Conservation (phyloP, 2,888 invertebrate genomes). For the Apocheima hispidaria region DNA sequence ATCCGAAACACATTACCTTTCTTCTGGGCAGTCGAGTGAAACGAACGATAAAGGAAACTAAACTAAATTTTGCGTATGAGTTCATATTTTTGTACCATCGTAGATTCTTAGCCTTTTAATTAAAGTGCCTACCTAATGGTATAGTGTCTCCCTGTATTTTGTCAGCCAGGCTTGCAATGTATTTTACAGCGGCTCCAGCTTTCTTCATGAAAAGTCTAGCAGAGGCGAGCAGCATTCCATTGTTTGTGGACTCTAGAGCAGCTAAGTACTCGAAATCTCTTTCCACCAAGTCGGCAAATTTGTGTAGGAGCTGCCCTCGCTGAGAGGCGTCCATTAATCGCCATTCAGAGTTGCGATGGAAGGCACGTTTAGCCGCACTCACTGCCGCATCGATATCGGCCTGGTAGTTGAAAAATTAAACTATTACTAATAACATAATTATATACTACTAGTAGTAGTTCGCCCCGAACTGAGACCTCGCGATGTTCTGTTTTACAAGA, state of each 20-base stretch:
- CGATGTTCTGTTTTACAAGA: too few relatives aligned
- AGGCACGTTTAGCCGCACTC: slow-evolving; percentile 56
- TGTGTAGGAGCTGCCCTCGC: slow-evolving; percentile 89
- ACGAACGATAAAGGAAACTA: too few relatives aligned
- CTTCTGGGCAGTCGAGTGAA: too few relatives aligned
- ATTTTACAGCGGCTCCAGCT: not conserved
- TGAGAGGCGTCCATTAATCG: slow-evolving; percentile 92
- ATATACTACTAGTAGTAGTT: too few relatives aligned
- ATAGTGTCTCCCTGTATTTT: slow-evolving; percentile 12
- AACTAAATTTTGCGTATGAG: too few relatives aligned
- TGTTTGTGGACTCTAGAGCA: slow-evolving; percentile 10
- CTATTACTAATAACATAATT: not conserved
- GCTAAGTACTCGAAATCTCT: slow-evolving; percentile 9
- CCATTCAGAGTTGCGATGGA: slow-evolving; percentile 90
- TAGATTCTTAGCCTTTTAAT: too few relatives aligned
- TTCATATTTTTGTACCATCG: too few relatives aligned
- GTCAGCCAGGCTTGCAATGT: not conserved
- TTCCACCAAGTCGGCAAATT: slow-evolving; percentile 83
- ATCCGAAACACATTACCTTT: too few relatives aligned
- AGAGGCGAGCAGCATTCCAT: slow-evolving; percentile 4
- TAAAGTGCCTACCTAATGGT: slow-evolving; percentile 2
- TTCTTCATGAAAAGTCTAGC: not conserved
- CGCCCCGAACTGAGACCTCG: too few relatives aligned
- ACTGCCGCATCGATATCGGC: slow-evolving; percentile 18
- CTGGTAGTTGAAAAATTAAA: not conserved